Evolutionary conservation across 2,113 vertebrate species (phyloP), one percentile per base, ranked within the genome.

Genomic region (Centrocercus urophasianus): DNA sequence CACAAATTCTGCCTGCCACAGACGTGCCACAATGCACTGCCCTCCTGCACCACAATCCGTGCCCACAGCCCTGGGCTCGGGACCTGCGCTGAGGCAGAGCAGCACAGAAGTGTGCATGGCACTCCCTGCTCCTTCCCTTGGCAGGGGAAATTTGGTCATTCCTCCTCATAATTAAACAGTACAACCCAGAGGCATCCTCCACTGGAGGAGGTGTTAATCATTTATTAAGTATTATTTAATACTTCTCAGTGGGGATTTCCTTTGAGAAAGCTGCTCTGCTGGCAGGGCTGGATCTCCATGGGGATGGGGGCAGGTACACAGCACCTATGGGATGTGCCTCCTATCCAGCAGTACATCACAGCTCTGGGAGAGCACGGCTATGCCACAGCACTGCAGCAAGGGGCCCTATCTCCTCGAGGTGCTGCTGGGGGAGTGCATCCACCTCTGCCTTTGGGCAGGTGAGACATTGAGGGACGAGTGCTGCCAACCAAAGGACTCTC

Each of bases 1-100:
- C 20, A 32, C 8, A 19, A 1, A 64, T 34, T n/a, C 11, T 25
- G 25, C 32, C 81, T 71, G 64, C 21, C 0, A 3, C 0, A 1
- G 60, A 24, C 30, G 10, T 57, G 11, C 18, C 56, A n/a, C 30
- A 40, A 19, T 34, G 1, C 43, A 9, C 15, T 40, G 8, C 25
- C 28, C 71, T 63, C 38, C 74, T 16, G 16, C 2, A 0, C 0
- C 61, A 34, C 24, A 16, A 40, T 63, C 61, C 24, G 24, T 63
- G 36, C 15, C n/a, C 20, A 36, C 64, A 38, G 75, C 14, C 45
- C 45, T 18, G n/a, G 67, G 67, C 45, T 28, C 11, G 4, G 32
- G 47, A 36, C 17, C n/a, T 18, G 16, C 15, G 13, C 45, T 15
- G 34, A 22, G 16, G 48, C 48, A 27, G n/a, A 10, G 24, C 34